These are phyloP conservation scores for Tipula lateralis DNA, from an alignment of 2,888 invertebrate species.

Conservation along the genomic window DNA sequence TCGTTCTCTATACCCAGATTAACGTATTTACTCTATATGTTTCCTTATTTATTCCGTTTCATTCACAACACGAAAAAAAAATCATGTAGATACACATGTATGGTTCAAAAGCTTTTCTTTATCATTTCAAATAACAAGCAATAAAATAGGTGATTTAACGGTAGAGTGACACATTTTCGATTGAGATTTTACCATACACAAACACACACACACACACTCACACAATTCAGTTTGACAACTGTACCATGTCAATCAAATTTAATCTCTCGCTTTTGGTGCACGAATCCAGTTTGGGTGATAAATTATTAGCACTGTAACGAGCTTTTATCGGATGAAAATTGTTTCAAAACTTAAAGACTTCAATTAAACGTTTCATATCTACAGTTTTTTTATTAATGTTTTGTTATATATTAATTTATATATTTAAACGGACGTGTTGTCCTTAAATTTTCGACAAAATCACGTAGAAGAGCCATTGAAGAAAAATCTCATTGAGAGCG, in stretches of 20 bases:
- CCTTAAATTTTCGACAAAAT: background rate
- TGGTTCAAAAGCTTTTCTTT: background rate
- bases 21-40: background rate
- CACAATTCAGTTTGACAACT: too few species aligned
- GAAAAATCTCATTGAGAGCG: background rate
- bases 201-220: too few species aligned
- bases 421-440: background rate
- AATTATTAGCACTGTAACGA: background rate
- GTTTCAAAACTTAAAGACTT: background rate
- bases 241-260: background rate
- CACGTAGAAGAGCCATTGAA: background rate
- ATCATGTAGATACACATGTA: background rate
- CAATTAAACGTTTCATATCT: background rate
- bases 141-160: constrained; percentile 16
- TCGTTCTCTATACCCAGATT: background rate
- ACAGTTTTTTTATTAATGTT: background rate
- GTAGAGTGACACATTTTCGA: background rate
- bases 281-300: background rate
- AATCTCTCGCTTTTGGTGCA: too few species aligned
- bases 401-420: background rate
- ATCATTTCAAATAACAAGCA: background rate
- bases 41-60: background rate
- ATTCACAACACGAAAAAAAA: background rate
- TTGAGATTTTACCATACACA: background rate
- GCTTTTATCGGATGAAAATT: background rate